Evolutionary conservation across 2,888 invertebrate genomes (phyloP).

Genomic region (Scaptomyza parva): DNA sequence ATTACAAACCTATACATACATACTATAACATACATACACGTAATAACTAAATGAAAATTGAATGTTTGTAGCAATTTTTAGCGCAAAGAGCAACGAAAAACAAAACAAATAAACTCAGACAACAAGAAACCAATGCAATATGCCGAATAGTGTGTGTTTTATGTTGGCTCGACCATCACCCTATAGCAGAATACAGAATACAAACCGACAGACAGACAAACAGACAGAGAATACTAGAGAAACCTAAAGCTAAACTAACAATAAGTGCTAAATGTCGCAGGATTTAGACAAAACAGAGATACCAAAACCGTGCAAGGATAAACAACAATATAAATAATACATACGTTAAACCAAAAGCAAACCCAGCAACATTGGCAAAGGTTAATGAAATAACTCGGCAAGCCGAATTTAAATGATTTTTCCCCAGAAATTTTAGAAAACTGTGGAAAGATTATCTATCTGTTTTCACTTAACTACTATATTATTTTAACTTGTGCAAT

Average conservation of each 20-base stretch:
- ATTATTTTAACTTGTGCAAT: constrained; percentile 63
- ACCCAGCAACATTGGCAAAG: constrained; percentile 31
- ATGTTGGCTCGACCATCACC: constrained; percentile 46
- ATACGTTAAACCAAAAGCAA: constrained; percentile 43
- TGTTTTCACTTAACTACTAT: constrained; percentile 45
- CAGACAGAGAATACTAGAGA: constrained; percentile 39
- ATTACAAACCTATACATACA: constrained; percentile 49
- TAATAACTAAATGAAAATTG: constrained; percentile 57
- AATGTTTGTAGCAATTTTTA: constrained; percentile 74
- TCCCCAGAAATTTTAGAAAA: background rate
- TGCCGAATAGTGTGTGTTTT: constrained; percentile 53
- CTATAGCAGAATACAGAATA: constrained; percentile 29
- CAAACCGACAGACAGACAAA: too few species aligned
- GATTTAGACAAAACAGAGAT: constrained; percentile 65
- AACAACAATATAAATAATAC: constrained; percentile 17
- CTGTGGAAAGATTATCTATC: constrained; percentile 23
- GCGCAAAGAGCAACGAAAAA: constrained; percentile 42
- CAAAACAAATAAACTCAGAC: constrained; percentile 42
- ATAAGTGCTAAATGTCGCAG: constrained; percentile 57
- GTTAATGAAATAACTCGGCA: constrained; percentile 15
- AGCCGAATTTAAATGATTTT: constrained; percentile 31
- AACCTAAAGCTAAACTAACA: constrained; percentile 47
- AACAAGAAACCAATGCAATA: constrained; percentile 38
- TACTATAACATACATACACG: constrained; percentile 39
- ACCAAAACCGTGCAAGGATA: constrained; percentile 60